Conservation (phyloP, 2,888 invertebrate genomes). For the Hydroisotoma schaefferi region DNA sequence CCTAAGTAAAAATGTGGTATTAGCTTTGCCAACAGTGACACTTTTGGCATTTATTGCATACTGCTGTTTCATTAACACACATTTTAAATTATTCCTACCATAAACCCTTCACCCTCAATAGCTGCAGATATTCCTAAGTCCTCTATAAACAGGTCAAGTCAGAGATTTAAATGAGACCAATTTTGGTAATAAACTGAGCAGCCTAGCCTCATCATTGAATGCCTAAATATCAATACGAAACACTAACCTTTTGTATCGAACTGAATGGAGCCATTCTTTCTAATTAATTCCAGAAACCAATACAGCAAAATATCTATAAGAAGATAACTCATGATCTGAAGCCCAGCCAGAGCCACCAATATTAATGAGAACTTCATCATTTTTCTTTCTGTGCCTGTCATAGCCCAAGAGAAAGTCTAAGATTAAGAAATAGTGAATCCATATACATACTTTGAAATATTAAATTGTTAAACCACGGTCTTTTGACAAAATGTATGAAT, state of each 20-base stretch:
- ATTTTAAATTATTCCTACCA: no score
- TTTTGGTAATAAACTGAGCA: neutral
- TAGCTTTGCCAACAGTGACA: no score
- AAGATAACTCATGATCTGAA: slow-evolving; percentile 71
- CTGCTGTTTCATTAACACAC: no score
- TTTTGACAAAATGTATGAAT: neutral
- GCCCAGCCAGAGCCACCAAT: slow-evolving; percentile 63
- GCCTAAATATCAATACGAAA: neutral
- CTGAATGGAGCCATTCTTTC: slow-evolving; percentile 53
- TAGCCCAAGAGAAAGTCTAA: slow-evolving; percentile 57
- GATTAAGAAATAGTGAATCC: no score
- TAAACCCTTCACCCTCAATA: slow-evolving; percentile 63
- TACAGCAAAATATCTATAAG: slow-evolving; percentile 72
- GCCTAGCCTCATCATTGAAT: neutral
- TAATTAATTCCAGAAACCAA: slow-evolving; percentile 64
- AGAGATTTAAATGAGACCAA: neutral
- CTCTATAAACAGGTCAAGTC: slow-evolving; percentile 52
- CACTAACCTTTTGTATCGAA: slow-evolving; percentile 49
- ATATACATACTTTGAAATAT: no score
- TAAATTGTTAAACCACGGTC: no score
- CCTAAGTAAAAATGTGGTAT: no score
- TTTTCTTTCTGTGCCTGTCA: slow-evolving; percentile 61
- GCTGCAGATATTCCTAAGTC: slow-evolving; percentile 57
- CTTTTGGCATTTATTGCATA: no score
- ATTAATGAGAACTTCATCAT: slow-evolving; percentile 58